Evolutionary conservation across 2,888 invertebrate species (phyloP), one percentile per base, ranked within the genome.

Genomic region (Torymus auratus): DNA sequence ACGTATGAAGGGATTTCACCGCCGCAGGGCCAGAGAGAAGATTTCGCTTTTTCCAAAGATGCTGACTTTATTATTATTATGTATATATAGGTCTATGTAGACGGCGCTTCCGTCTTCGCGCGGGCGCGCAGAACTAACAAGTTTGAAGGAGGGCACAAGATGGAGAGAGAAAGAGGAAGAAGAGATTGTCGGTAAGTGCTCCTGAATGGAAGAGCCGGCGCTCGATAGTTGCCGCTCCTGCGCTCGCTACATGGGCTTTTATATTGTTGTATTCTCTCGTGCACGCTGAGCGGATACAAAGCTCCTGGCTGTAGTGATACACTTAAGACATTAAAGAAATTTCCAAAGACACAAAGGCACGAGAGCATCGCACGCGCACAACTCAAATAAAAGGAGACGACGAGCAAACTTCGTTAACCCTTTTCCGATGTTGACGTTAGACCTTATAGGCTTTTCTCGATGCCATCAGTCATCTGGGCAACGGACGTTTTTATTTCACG

Each of bases 21-120:
- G 53, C 12, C n/a, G 15, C 12, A 60, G 20, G 53, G 55, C 7
- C 41, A 78, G 11, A 11, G 11, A 55, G 41, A 50, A 60, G 58
- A 50, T 68, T 64, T 15, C 60, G 10, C 20, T 68, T 56, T 73
- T 11, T 13, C 15, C 52, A 52, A 62, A 53, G 52, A 61, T 7
- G 72, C 73, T 77, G 73, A 81, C 77, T 81, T 81, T 73, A 77
- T 81, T 81, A 72, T 77, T 71, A 53, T 14, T 68, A 56, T 61
- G 56, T 23, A 13, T 52, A 55, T 74, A 62, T 0, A 20, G 41
- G n/a, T 14, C 50, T 23, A 13, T 52, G 23, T 74, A 62, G 2
- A 20, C 50, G 20, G 4, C 20, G 13, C 10, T 10, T n/a, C 41
- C 17, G 50, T 28, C 69, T 76, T 69, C 62, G 13, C 28, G 13